Percentiles rank a stretch among this genome's conserved stretches.
phyloP scores from a whole-genome alignment of 2,113 vertebrate genomes.

The Arvicanthis niloticus region DNA sequence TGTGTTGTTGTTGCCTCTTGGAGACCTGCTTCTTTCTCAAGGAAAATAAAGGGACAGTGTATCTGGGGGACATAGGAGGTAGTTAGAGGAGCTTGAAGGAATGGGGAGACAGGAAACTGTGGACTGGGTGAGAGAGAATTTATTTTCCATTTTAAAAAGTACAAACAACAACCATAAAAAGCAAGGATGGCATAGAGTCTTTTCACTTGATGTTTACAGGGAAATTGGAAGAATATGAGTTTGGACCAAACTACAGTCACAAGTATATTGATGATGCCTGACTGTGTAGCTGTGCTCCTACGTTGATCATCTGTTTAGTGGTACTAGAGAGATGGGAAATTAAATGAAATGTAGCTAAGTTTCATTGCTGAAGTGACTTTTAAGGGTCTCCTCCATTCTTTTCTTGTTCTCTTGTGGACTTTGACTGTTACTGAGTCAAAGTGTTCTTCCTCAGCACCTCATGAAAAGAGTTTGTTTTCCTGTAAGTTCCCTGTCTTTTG shows the following conservation, averaged over 20 bases:
- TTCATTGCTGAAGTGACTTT: constrained; percentile 5
- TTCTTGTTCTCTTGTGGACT: not conserved
- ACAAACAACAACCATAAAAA: not conserved
- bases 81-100: not conserved
- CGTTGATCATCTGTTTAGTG: not conserved
- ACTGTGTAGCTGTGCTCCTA: not conserved
- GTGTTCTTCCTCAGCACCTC: not conserved
- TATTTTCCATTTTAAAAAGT: not conserved
- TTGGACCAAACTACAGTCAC: not conserved
- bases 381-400: not conserved
- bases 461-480: not conserved
- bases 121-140: not conserved
- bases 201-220: not conserved
- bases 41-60: not conserved
- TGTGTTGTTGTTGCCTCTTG: not conserved
- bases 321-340: not conserved
- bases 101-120: not conserved
- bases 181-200: not conserved
- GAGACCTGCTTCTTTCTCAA: not conserved
- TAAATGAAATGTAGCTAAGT: not conserved
- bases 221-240: not conserved
- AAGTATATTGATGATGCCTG: not conserved
- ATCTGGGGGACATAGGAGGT: not conserved
- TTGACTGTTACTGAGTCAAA: not conserved
- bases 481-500: not conserved